Evolutionary conservation across 1,140 invertebrate genomes (phyloP).

Genomic region (Rhagoletis pomonella): DNA sequence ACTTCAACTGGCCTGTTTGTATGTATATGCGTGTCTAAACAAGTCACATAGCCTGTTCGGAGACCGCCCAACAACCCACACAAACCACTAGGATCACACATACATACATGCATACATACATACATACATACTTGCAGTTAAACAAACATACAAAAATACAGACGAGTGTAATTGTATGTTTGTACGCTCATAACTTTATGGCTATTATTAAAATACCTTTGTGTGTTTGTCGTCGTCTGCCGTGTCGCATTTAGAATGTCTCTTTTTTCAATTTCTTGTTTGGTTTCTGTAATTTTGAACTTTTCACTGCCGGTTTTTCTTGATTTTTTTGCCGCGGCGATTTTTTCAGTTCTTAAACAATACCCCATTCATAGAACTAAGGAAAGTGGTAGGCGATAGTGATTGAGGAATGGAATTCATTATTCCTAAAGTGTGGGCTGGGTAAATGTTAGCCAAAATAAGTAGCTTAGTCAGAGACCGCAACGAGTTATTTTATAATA

Average conservation of each 20-base stretch:
- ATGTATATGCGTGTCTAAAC: neutral
- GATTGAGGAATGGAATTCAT: neutral
- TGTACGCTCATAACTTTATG: constrained; percentile 7
- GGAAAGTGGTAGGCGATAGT: neutral
- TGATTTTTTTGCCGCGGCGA: neutral
- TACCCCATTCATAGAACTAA: neutral
- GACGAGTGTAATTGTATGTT: neutral
- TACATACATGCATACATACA: neutral
- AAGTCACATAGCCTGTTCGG: neutral
- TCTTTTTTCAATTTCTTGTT: neutral
- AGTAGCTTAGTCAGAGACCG: too few relatives aligned
- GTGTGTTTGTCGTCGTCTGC: constrained; percentile 11
- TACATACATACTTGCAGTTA: neutral
- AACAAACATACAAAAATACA: neutral
- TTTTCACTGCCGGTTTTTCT: neutral
- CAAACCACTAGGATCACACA: neutral
- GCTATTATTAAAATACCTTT: constrained; percentile 1
- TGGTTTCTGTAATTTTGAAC: neutral
- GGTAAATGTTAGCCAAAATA: neutral
- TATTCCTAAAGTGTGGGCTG: neutral
- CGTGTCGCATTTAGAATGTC: neutral
- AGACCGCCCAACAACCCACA: constrained; percentile 20
- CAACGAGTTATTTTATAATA: too few relatives aligned
- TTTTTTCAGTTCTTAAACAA: neutral
- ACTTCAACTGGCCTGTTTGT: neutral